Base-by-base conservation (phyloP, 30 jellyfish, hydroid and myxozoan species). In the Catostylus mosaicus region DNA sequence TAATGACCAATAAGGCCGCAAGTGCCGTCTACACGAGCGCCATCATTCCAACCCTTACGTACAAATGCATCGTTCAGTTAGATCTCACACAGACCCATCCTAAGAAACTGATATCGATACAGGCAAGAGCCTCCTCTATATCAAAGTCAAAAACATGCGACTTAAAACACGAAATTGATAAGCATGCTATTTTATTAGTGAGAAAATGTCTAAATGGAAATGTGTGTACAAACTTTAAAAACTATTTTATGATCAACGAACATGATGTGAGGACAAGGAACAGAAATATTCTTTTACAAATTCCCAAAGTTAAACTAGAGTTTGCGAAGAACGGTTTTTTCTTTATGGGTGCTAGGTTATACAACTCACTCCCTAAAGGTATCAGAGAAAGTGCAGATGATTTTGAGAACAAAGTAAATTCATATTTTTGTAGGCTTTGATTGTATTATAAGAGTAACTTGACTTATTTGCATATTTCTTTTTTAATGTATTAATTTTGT, bases 311-410 rank as follows among this genome's bases (percentile, higher is more conserved):
- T 71, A 65, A 69, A 57, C 75, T 76, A 1, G 91, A 77, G 63
- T 64, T 63, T 50, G 91, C 96, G 5, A 77, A 64, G 73, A 47
- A 59, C 33, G 96, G 86, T 37, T 87, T 76, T 68, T 76, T 87
- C 86, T 63, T 54, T 66, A 77, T 77, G 91, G 91, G 96, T 30
- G 91, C 91, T 4, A 87, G 84, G 78, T 59, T 87, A 43, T 87
- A 77, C n/a, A n/a, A n/a, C n/a, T n/a, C n/a, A n/a, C n/a, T n/a
- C n/a, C n/a, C n/a, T n/a, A n/a, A n/a, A n/a, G n/a, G n/a, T n/a
- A n/a, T n/a, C n/a, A n/a, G n/a, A n/a, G n/a, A n/a, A n/a, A n/a
- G n/a, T n/a, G n/a, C n/a, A n/a, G n/a, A n/a, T n/a, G n/a, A n/a
- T n/a, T n/a, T n/a, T n/a, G n/a, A n/a, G n/a, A n/a, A n/a, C n/a